Percentiles rank a stretch among this genome's conserved stretches.
phyloP scores from a whole-genome alignment of 2,797 vertebrate species.

The Oreochromis mossambicus region DNA sequence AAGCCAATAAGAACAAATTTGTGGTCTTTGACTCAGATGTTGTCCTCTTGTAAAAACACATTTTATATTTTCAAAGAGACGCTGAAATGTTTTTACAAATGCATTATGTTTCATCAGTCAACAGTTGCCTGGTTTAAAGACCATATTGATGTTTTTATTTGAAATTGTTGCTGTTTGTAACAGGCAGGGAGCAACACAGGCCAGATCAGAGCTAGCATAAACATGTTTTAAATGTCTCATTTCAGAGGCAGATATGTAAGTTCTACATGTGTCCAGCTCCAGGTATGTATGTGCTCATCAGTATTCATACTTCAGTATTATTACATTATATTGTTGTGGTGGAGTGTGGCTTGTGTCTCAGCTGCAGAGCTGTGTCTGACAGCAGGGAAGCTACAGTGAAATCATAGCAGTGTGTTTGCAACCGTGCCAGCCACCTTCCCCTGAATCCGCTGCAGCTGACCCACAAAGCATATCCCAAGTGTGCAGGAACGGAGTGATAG shows the following conservation, averaged over 20 bases:
- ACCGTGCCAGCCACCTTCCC: not conserved
- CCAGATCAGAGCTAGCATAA: not conserved
- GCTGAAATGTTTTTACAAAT: not conserved
- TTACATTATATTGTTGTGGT: not conserved
- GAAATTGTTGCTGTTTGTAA: not conserved
- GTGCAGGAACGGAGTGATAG: not conserved
- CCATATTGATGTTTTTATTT: accelerated
- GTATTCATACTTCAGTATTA: not conserved
- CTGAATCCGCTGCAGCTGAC: not conserved
- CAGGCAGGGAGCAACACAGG: not conserved
- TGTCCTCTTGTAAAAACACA: not conserved
- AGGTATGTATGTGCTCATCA: constrained; percentile 5
- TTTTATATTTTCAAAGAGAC: not conserved
- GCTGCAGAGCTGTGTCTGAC: not conserved
- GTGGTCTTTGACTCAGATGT: not conserved
- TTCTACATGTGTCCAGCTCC: accelerated
- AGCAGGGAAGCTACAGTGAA: not conserved
- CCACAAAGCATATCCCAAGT: not conserved
- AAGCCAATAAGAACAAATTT: not conserved
- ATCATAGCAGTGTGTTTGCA: not conserved
- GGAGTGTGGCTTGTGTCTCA: not conserved
- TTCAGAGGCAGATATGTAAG: constrained; percentile 32
- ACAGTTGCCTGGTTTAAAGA: not conserved
- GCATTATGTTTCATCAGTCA: not conserved
- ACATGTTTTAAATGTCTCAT: not conserved